phyloP scores from a whole-genome alignment of 2,797 vertebrate species.

The Myotis pilosus region DNA sequence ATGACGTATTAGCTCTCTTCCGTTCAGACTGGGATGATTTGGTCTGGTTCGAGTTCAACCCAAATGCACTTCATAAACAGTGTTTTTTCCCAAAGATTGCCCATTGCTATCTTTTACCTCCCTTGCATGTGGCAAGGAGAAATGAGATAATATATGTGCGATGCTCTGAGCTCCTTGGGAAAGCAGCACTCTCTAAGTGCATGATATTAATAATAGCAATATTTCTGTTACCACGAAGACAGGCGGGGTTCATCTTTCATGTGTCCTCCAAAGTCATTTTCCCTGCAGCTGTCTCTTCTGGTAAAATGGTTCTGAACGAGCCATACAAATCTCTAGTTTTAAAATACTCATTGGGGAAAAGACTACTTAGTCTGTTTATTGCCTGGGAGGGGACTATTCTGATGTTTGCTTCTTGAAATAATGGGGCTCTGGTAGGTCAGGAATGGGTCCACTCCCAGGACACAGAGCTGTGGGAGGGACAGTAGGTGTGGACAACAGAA shows the following conservation, averaged over 20 bases:
- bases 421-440: background rate
- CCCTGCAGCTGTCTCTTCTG: conserved; percentile 71
- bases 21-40: background rate
- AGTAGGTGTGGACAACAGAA: background rate
- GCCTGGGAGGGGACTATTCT: background rate
- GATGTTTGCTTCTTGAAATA: conserved; percentile 16
- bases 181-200: conserved; percentile 68
- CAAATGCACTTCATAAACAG: conserved; percentile 32
- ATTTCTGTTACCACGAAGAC: conserved; percentile 75
- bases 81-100: conserved; percentile 43
- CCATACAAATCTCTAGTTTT: conserved; percentile 71
- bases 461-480: background rate
- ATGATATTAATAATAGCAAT: conserved; percentile 78
- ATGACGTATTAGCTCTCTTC: background rate
- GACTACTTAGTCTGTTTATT: conserved; percentile 9
- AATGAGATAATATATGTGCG: conserved; percentile 72
- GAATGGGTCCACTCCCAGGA: background rate
- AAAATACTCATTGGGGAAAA: conserved; percentile 70
- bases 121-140: conserved; percentile 59
- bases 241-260: conserved; percentile 71
- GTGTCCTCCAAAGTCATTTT: conserved; percentile 73
- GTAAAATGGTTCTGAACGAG: conserved; percentile 68
- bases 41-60: conserved; percentile 31
- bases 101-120: conserved; percentile 51
- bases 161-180: conserved; percentile 67